Conservation (phyloP, 2,888 invertebrate genomes). For the Alsophila aescularia region DNA sequence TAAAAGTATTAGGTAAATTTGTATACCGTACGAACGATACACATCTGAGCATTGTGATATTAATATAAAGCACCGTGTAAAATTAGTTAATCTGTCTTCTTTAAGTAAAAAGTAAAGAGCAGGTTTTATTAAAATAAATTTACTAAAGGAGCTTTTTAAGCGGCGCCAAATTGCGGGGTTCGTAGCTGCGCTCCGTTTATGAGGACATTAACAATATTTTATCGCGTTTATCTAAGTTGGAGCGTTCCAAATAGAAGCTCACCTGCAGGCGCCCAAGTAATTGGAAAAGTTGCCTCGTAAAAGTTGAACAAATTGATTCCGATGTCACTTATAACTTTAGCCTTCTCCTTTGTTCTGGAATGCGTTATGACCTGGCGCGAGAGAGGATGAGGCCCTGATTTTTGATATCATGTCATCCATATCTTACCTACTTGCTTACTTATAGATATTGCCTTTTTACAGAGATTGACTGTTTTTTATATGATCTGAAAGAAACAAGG, state of each 20-base stretch:
- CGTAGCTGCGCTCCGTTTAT: background rate
- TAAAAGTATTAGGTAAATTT: no score
- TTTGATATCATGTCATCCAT: background rate
- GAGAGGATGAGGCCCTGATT: background rate
- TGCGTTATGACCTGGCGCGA: conserved; percentile 11
- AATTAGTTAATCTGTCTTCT: no score
- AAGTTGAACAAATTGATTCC: conserved; percentile 57
- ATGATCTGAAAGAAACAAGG: conserved; percentile 11
- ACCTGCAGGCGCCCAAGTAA: conserved; percentile 51
- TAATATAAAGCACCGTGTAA: no score
- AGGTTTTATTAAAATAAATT: background rate
- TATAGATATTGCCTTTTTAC: no score
- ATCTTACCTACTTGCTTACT: background rate
- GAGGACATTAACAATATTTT: conserved; percentile 28
- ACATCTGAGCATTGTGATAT: no score
- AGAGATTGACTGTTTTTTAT: no score
- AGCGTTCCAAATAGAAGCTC: conserved; percentile 33
- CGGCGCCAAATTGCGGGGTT: background rate
- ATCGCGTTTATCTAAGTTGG: conserved; percentile 38
- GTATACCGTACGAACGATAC: no score
- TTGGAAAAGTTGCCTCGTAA: conserved; percentile 62
- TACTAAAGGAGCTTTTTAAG: background rate
- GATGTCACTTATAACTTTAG: conserved; percentile 53
- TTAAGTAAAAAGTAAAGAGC: background rate
- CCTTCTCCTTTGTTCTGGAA: conserved; percentile 43